Percentiles rank a stretch among this genome's conserved stretches.
Conservation (phyloP, 2,113 vertebrate species). For the Crotalus horridus region DNA sequence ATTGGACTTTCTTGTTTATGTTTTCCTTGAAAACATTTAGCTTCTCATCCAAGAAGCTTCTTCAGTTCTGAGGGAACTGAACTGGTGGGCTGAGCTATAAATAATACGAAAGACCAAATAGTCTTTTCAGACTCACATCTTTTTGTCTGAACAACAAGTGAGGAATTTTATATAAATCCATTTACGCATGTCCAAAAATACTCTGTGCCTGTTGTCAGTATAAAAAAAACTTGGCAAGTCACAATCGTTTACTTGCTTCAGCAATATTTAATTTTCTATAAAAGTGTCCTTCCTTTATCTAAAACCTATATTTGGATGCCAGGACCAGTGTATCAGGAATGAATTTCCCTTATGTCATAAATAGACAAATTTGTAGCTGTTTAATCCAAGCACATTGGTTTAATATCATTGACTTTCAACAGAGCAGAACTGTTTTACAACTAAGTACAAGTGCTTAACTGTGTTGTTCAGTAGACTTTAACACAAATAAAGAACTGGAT, state of each 20-base stretch:
- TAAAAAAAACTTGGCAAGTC: neutral
- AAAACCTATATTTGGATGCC: neutral
- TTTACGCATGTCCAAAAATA: neutral
- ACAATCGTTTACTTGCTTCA: neutral
- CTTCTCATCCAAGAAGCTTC: neutral
- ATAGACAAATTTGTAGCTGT: conserved; percentile 6
- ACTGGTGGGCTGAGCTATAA: neutral
- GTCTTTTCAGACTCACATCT: neutral
- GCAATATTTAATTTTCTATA: neutral
- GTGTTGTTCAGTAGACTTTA: neutral
- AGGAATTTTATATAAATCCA: neutral
- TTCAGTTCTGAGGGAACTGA: neutral
- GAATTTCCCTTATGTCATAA: neutral
- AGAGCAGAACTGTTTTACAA: neutral
- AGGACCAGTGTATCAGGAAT: fast-evolving
- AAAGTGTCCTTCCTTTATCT: neutral
- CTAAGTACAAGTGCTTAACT: neutral
- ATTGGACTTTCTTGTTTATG: no score
- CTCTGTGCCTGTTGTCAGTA: neutral
- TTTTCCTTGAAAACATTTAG: neutral
- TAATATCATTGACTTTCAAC: neutral
- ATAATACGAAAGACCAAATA: neutral
- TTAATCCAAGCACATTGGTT: conserved; percentile 3
- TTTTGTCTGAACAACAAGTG: neutral
- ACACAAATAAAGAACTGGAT: neutral